A percentile compares a stretch with the other conserved stretches of the same genome.
phyloP scores from a whole-genome alignment of 2,888 invertebrate species.

The Erebia epiphron region DNA sequence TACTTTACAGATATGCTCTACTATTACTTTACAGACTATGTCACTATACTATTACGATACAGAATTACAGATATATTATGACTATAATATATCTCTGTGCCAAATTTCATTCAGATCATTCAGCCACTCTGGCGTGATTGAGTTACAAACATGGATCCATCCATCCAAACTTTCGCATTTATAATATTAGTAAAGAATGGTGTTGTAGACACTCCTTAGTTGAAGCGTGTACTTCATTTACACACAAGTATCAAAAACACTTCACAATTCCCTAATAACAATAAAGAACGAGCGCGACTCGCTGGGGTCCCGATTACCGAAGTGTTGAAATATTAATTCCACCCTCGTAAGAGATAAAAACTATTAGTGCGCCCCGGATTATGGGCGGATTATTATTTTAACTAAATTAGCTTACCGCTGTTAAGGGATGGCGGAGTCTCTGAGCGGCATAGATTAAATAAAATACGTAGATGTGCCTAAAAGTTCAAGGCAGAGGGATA shows the following conservation, averaged over 20 bases:
- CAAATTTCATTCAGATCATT: too few species aligned
- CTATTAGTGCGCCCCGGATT: slow-evolving; percentile 76
- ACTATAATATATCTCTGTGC: too few species aligned
- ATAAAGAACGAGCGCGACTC: slow-evolving; percentile 41
- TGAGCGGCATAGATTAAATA: slow-evolving; percentile 56
- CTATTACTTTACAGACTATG: too few species aligned
- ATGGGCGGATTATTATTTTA: slow-evolving; percentile 80
- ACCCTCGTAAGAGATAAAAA: slow-evolving; percentile 76
- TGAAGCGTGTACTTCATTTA: neutral
- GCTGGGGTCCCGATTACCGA: slow-evolving; percentile 39
- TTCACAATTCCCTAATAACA: slow-evolving; percentile 38
- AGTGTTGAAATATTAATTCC: slow-evolving; percentile 76
- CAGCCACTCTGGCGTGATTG: too few species aligned
- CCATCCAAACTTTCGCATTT: too few species aligned
- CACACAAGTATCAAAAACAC: slow-evolving; percentile 1
- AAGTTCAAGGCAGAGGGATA: neutral
- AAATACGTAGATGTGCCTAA: slow-evolving; percentile 13
- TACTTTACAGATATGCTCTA: too few species aligned
- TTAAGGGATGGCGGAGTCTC: slow-evolving; percentile 57
- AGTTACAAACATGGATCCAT: too few species aligned
- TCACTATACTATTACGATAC: too few species aligned
- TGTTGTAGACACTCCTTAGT: too few species aligned
- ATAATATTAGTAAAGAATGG: too few species aligned
- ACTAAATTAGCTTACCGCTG: slow-evolving; percentile 79
- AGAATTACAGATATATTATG: too few species aligned